Base-by-base conservation (phyloP, 2,113 vertebrate genomes). In the Osmerus eperlanus region DNA sequence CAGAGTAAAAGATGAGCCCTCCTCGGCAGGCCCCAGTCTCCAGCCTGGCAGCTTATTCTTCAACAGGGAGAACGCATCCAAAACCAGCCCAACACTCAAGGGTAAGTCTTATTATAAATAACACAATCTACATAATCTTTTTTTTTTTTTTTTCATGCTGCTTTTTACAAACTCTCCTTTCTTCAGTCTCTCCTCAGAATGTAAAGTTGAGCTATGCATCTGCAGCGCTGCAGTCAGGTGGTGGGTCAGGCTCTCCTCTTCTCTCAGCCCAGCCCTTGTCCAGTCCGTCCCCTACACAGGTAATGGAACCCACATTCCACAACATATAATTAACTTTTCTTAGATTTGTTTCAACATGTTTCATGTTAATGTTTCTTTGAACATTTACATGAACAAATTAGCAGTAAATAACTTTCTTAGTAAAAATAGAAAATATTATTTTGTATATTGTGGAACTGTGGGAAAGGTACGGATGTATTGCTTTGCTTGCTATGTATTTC, bases 11-110 rank as follows among this genome's bases (percentile, higher is more conserved):
- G 95, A 97, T 0, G 95, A 96, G 54, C 89, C 93, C 2, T 88
- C 87, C 11, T 81, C 85, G 0, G 63, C 89, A 0, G 81, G 78
- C 14, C 72, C 78, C 62, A 91, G 86, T 59, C 82, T 96, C 61
- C 93, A 90, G 16, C 95, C 95, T 0, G 95, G 95, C 6, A 93
- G 93, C 25, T 91, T 97, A 32, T 97, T 97, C 83, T 94, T 96
- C 80, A 94, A 25, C 73, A 87, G 95, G 0, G 91, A 93, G 11
- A 83, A 36, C n/a, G 61, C 87, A 32, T 81, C 81, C 73, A 95
- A 94, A 78, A 32, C 89, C 3, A 86, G 71, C 64, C 47, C 85
- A 1, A 65, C 89, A 1, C 83, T 82, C 2, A 93, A 91, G 82
- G 91, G 95, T 95, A 86, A 72, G 74, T n/a, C 4, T 7, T 47